Base-by-base conservation (phyloP, 2,113 vertebrate species). In the Nansenia antarctica region DNA sequence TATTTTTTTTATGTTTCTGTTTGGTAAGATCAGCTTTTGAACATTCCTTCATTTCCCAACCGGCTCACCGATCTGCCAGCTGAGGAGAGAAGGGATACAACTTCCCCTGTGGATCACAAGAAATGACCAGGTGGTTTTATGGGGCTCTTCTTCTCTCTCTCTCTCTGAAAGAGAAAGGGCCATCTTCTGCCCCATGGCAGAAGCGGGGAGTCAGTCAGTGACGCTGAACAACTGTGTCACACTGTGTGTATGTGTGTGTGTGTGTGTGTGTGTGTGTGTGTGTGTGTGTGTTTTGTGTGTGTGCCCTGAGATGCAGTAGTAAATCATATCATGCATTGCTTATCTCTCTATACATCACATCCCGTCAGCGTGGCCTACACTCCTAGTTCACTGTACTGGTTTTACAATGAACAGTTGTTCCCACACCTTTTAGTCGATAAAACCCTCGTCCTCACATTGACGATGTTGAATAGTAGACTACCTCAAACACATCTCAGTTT, bases 301-400 rank as follows among this genome's bases (percentile, higher is more conserved):
- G 71, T 72, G 69, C 71, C 67, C 69, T 54, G 77, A 80, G 77
- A 80, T 69, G 80, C 69, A 57, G 69, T 80, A 76, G 68, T 86
- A 86, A 90, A 90, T 88, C 82, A 78, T 62, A 80, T 85, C 76
- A 75, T 79, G 65, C 67, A 74, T 66, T 67, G 74, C 79, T 70
- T 77, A 74, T 69, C 80, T 22, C 79, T 77, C 59, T 78, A 77
- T 60, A 85, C 84, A 64, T 29, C 78, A 81, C 78, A 78, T 77
- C 53, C 71, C 15, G n/a, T n/a, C 4, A 18, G 15, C 47, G 2
- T 49, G n/a, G n/a, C n/a, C n/a, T n/a, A n/a, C n/a, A n/a, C n/a
- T n/a, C n/a, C 47, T 22, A 22, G n/a, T 27, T 18, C 27, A 58
- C 55, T n/a, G 29, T 66, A 39, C 68, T 57, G 69, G 63, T 69